Percentiles rank a stretch among this genome's conserved stretches.
These are phyloP conservation scores for Volucella inanis DNA, from an alignment of 2,888 invertebrate species.

Conservation along the genomic window DNA sequence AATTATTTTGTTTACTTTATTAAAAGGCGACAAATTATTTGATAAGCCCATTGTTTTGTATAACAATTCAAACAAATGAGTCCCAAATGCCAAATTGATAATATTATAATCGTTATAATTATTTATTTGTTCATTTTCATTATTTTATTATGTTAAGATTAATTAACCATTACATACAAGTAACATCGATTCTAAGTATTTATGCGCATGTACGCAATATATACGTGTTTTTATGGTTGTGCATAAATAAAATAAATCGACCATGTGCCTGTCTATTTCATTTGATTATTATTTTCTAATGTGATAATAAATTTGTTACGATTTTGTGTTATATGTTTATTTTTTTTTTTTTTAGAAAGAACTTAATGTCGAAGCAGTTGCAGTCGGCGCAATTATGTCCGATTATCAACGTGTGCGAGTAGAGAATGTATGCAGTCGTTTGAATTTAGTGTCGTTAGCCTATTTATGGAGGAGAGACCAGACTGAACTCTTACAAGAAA, in stretches of 20 bases:
- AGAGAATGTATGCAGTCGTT: constrained; percentile 97
- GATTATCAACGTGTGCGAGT: constrained; percentile 99
- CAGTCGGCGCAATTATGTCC: constrained; percentile 98
- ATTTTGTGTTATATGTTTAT: neutral
- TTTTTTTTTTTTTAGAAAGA: constrained; percentile 82
- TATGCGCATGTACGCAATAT: too few relatives aligned
- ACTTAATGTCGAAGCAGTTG: constrained; percentile 93
- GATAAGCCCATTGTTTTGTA: neutral
- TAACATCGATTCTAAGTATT: too few relatives aligned
- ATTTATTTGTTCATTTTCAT: too few relatives aligned
- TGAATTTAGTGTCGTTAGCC: constrained; percentile 94
- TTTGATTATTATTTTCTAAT: constrained; percentile 12
- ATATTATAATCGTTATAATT: too few relatives aligned
- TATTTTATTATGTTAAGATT: too few relatives aligned
- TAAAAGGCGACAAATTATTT: constrained; percentile 62
- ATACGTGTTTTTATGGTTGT: too few relatives aligned
- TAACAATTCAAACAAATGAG: too few relatives aligned
- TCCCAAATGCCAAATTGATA: too few relatives aligned
- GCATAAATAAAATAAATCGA: too few relatives aligned
- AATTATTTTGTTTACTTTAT: too few relatives aligned
- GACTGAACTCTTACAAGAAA: constrained; percentile 95
- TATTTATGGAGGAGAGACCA: constrained; percentile 99
- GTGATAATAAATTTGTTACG: neutral
- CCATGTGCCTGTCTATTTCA: neutral
- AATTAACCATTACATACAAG: too few relatives aligned